phyloP scores from a whole-genome alignment of 2,113 vertebrate species.

The Atrichornis clamosus region DNA sequence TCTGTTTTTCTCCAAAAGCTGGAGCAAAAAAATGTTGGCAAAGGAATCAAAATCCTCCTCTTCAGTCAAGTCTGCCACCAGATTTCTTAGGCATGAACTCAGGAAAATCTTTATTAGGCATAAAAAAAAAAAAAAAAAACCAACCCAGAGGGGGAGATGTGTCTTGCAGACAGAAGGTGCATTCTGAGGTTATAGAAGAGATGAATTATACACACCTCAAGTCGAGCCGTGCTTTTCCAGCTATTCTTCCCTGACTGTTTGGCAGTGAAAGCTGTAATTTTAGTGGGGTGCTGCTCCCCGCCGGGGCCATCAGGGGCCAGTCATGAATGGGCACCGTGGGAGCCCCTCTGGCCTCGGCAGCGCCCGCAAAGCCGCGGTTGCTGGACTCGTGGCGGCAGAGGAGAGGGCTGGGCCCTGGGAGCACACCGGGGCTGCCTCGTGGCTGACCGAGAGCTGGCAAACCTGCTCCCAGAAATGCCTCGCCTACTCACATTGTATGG shows the following conservation, averaged over 20 bases:
- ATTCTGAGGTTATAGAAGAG: neutral
- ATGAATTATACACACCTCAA: neutral
- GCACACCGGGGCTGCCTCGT: conserved; percentile 22
- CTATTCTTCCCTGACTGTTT: neutral
- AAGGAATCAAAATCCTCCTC: neutral
- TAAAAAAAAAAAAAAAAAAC: neutral
- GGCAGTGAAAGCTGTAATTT: conserved; percentile 26
- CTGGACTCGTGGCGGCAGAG: conserved; percentile 54
- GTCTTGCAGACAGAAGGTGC: neutral
- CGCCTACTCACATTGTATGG: neutral
- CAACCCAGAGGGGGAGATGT: neutral
- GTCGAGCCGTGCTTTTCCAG: neutral
- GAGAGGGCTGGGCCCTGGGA: conserved; percentile 30
- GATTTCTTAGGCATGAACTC: conserved; percentile 2
- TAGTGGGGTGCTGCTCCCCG: conserved; percentile 42
- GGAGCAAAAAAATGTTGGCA: neutral
- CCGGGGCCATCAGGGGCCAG: conserved; percentile 31
- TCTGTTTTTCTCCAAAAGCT: neutral
- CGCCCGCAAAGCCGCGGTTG: conserved; percentile 31
- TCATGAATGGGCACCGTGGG: conserved; percentile 44
- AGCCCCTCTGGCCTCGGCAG: neutral
- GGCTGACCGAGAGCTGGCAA: conserved; percentile 37
- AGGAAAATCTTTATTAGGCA: conserved; percentile 13
- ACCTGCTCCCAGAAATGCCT: conserved; percentile 32
- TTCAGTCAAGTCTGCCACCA: neutral